A percentile compares a stretch with the other conserved stretches of the same genome.
Conservation (phyloP, 2,888 invertebrate species). For the Calephelis perditalis region DNA sequence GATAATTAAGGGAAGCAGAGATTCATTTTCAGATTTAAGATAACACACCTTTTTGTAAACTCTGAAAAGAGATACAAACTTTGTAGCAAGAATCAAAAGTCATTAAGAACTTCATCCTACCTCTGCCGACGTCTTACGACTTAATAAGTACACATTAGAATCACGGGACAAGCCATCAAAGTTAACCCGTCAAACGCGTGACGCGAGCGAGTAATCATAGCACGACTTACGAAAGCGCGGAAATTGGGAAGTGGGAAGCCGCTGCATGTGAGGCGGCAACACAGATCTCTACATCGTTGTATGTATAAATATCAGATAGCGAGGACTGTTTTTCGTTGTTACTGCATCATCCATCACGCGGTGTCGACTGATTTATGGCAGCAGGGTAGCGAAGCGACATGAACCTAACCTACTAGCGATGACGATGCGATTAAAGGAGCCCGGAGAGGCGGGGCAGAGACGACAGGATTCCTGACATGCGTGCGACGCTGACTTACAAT, state of each 20-base stretch:
- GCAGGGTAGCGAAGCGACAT: constrained; percentile 55
- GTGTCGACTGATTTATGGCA: constrained; percentile 70
- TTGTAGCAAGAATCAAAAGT: too few relatives aligned
- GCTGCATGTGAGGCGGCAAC: constrained; percentile 5
- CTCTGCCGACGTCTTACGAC: too few relatives aligned
- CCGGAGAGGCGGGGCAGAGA: constrained; percentile 26
- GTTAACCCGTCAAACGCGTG: constrained; percentile 5
- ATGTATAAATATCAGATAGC: constrained; percentile 21
- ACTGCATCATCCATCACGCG: constrained; percentile 62
- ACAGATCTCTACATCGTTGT: constrained; percentile 5
- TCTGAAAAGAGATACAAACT: too few relatives aligned
- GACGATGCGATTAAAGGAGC: constrained; percentile 59
- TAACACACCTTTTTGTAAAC: too few relatives aligned
- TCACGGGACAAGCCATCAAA: neutral
- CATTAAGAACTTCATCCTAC: too few relatives aligned
- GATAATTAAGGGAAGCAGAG: too few relatives aligned
- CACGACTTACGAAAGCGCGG: neutral
- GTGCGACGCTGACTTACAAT: constrained; percentile 37
- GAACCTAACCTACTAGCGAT: constrained; percentile 59
- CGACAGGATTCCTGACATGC: constrained; percentile 48
- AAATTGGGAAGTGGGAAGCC: constrained; percentile 7
- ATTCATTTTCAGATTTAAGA: too few relatives aligned
- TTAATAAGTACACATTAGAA: too few relatives aligned
- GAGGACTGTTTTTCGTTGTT: constrained; percentile 44
- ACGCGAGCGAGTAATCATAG: neutral